Base-by-base conservation (phyloP, 2,888 invertebrate genomes). In the Philhelius pedissequus region DNA sequence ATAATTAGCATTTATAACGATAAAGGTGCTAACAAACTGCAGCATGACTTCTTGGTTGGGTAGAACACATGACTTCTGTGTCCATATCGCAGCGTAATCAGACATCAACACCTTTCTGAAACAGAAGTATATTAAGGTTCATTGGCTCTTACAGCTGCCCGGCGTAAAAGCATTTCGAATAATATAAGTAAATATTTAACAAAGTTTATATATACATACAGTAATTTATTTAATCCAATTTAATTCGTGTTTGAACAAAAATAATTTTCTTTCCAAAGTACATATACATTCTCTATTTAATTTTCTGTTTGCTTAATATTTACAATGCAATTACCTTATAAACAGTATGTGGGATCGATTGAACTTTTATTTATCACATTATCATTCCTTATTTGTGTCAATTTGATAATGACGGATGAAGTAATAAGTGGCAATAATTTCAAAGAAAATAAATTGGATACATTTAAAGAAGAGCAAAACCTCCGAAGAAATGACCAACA, bases 401-500 rank as follows among this genome's bases (percentile, higher is more conserved):
- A 62, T 43, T 43, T 62, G 5, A 43, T 43, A 5, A 3, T 43
- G 7, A 43, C 18, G 2, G 56, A 56, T 35, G 13, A 35, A 56
- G 2, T 35, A 20, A 13, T 27, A 13, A 62, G 62, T 62, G 62
- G 1, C 27, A 27, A 54, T 6, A 54, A 54, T 11, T 32, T 6
- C 1, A 11, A 30, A 9, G 27, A 15, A 22, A 20, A 20, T 20
- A 1, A 22, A 20, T 22, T 1, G 4, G 20, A 66, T 38, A 58
- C 20, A n/a, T 2, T 15, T 1, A 25, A 58, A 15, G 22, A 22
- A 27, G 4, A 1, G 4, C 27, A 25, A 62, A 43, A 6, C 2
- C 30, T 15, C 1, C 60, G 11, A 8, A 60, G 40, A 2, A 64
- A 86, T 88, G 56, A 89, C 84, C 54, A 79, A 77, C 64, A 38